These are phyloP conservation scores for Megalonaias nervosa DNA, from an alignment of 1,140 invertebrate genomes.

Conservation along the genomic window DNA sequence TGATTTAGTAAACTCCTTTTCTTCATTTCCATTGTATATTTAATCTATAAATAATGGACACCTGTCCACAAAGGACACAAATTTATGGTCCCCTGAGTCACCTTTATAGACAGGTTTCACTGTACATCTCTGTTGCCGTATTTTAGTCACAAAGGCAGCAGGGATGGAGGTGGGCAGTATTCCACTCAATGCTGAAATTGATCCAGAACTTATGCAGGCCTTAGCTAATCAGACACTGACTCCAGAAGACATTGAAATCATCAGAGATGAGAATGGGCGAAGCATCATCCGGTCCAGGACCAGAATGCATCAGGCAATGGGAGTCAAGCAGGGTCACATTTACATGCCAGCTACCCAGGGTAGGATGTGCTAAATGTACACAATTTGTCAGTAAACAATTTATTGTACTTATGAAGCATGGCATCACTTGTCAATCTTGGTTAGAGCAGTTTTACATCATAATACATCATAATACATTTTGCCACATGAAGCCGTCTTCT, in stretches of 20 bases:
- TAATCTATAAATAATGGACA: neutral
- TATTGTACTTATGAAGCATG: neutral
- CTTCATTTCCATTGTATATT: neutral
- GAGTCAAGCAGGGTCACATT: constrained; percentile 61
- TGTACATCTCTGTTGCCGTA: neutral
- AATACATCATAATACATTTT: too few species aligned
- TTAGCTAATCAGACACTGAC: constrained; percentile 52
- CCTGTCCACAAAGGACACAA: too few species aligned
- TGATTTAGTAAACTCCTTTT: too few species aligned
- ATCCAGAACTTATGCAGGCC: constrained; percentile 59
- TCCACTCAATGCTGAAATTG: constrained; percentile 60
- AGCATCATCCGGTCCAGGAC: constrained; percentile 49
- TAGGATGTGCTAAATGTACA: constrained; percentile 21
- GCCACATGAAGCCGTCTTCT: too few species aligned
- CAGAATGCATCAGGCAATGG: constrained; percentile 49
- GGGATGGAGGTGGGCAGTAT: constrained; percentile 45
- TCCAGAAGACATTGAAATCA: constrained; percentile 65
- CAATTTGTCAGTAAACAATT: neutral
- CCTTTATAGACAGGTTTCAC: too few species aligned
- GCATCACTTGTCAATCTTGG: too few species aligned
- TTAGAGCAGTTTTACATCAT: too few species aligned
- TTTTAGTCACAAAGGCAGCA: constrained; percentile 51
- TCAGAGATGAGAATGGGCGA: constrained; percentile 53
- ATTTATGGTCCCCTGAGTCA: too few species aligned
- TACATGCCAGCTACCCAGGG: constrained; percentile 49